Percentiles rank a stretch among this genome's conserved stretches.
These are phyloP conservation scores for Drosophila pseudotakahashii DNA, from an alignment of 2,888 invertebrate species.

Conservation along the genomic window DNA sequence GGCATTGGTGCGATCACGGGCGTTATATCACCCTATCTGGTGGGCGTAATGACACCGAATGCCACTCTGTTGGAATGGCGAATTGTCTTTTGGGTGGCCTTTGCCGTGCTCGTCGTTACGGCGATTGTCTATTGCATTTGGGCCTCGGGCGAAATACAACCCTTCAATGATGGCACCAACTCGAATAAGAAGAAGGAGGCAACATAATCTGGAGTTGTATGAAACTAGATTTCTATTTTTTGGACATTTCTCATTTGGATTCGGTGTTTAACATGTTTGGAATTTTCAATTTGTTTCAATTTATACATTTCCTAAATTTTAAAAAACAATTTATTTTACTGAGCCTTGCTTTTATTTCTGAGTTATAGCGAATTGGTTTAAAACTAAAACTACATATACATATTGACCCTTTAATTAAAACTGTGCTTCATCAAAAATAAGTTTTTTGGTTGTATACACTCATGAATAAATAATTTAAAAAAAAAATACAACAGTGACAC, in stretches of 20 bases:
- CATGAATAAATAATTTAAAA: not conserved
- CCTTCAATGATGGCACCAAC: conserved; percentile 86
- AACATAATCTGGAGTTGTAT: not conserved
- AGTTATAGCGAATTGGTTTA: too few relatives aligned
- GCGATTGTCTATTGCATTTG: conserved; percentile 89
- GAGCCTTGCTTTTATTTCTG: too few relatives aligned
- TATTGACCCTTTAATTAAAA: not conserved
- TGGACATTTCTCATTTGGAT: not conserved
- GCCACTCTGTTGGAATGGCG: conserved; percentile 89
- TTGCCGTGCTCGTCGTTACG: conserved; percentile 88
- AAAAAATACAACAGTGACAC: not conserved
- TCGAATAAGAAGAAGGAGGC: conserved; percentile 9
- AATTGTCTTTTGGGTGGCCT: conserved; percentile 91
- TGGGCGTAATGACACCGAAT: conserved; percentile 88
- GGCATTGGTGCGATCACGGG: conserved; percentile 23
- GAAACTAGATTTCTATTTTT: not conserved
- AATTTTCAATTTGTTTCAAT: too few relatives aligned
- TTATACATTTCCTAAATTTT: too few relatives aligned
- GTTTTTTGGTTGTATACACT: not conserved
- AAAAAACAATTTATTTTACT: too few relatives aligned
- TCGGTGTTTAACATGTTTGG: not conserved
- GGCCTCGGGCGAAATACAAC: conserved; percentile 90
- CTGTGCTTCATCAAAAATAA: not conserved
- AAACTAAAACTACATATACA: not conserved
- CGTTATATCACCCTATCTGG: conserved; percentile 88